Conservation (phyloP, 2,797 vertebrate species). For the Semaprochilodus insignis region DNA sequence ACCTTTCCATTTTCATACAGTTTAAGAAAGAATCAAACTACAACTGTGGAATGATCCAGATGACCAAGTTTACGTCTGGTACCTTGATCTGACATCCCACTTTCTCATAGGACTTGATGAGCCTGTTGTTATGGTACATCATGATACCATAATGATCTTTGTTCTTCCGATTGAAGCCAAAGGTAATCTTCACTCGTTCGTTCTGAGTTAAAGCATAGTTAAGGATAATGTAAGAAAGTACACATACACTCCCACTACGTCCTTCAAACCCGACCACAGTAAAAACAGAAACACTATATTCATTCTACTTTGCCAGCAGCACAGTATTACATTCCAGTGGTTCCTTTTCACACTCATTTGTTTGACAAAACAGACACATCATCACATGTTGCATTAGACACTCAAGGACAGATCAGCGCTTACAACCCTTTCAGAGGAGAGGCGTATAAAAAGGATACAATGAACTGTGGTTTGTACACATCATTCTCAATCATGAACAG, state of each 20-base stretch:
- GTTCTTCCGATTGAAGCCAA: constrained; percentile 81
- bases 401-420: too few relatives aligned
- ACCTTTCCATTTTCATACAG: background rate
- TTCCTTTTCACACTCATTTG: too few relatives aligned
- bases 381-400: too few relatives aligned
- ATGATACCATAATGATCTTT: constrained; percentile 81
- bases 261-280: too few relatives aligned
- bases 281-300: too few relatives aligned
- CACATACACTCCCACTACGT: too few relatives aligned
- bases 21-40: background rate
- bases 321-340: too few relatives aligned
- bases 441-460: constrained; percentile 74
- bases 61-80: background rate
- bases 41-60: background rate
- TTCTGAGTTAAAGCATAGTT: constrained; percentile 72
- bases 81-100: constrained; percentile 86
- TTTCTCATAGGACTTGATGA: constrained; percentile 86
- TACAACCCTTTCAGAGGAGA: background rate
- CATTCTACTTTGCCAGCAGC: too few relatives aligned
- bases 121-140: constrained; percentile 87
- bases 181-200: constrained; percentile 84
- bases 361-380: too few relatives aligned
- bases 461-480: constrained; percentile 84
- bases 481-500: constrained; percentile 80
- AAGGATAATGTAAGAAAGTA: constrained; percentile 54